These are phyloP conservation scores for Pomacea maculata DNA, from an alignment of 1,140 invertebrate genomes.

Conservation along the genomic window DNA sequence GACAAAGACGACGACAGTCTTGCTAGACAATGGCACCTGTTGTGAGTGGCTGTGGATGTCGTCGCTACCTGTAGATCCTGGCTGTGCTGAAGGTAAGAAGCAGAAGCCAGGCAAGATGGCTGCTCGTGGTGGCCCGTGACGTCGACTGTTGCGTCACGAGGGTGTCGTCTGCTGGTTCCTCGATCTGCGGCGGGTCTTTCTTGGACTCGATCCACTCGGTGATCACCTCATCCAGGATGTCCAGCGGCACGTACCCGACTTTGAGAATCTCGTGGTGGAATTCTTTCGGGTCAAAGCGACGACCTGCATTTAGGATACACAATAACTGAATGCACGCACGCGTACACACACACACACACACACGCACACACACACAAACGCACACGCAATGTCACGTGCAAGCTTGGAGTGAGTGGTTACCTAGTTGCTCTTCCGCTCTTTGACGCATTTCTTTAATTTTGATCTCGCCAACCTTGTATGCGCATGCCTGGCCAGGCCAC, in stretches of 20 bases:
- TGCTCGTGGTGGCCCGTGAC: not conserved
- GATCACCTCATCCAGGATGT: conserved; percentile 53
- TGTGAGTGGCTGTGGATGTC: not conserved
- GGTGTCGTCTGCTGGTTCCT: conserved; percentile 2
- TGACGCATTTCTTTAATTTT: conserved; percentile 63
- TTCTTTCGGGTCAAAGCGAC: conserved; percentile 57
- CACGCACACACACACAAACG: too few relatives aligned
- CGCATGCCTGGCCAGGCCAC: conserved; percentile 65
- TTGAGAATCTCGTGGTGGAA: conserved; percentile 62
- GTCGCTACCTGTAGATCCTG: not conserved
- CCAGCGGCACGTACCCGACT: conserved; percentile 55
- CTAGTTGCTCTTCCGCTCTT: conserved; percentile 57
- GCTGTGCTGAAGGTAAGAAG: not conserved
- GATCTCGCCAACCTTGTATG: conserved; percentile 67
- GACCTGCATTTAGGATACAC: conserved; percentile 37
- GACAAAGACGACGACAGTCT: not conserved
- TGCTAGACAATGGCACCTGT: not conserved
- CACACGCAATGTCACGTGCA: not conserved
- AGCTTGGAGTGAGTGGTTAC: conserved; percentile 31
- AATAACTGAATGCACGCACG: not conserved
- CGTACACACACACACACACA: too few relatives aligned
- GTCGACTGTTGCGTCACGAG: not conserved
- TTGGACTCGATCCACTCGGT: conserved; percentile 43
- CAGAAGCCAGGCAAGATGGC: not conserved
- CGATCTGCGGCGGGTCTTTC: not conserved